These are phyloP conservation scores for Microchrysa polita DNA, from an alignment of 2,888 invertebrate genomes.

Conservation along the genomic window DNA sequence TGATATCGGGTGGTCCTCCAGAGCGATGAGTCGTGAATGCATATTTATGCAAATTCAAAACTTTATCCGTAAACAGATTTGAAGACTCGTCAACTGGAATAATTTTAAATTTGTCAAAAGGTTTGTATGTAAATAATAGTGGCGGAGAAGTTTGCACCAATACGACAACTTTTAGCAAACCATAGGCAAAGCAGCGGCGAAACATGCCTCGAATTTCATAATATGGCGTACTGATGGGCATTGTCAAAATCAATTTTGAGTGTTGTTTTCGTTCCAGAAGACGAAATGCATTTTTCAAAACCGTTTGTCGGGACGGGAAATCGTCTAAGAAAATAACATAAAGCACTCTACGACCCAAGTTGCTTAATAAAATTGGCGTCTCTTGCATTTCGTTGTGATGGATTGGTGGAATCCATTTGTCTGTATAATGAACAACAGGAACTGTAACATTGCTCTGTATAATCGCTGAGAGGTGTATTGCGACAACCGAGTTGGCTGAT, in stretches of 20 bases:
- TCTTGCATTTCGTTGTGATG: neutral
- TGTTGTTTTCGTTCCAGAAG: no score
- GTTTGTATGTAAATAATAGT: neutral
- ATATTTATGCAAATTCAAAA: neutral
- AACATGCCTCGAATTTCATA: no score
- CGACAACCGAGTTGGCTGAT: no score
- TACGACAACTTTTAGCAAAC: neutral
- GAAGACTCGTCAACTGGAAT: neutral
- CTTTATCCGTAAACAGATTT: conserved; percentile 13
- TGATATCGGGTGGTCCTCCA: neutral
- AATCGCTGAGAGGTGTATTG: no score
- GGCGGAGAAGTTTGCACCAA: neutral
- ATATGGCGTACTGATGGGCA: no score
- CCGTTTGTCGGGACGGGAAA: no score
- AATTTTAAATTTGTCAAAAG: conserved; percentile 4
- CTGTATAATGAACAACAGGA: neutral
- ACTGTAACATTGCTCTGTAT: neutral
- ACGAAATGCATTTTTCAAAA: no score
- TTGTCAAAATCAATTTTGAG: no score
- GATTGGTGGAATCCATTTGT: neutral
- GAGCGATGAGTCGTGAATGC: neutral
- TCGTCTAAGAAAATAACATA: no score
- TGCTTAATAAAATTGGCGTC: neutral
- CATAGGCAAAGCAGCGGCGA: no score
- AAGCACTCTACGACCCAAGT: neutral